Conservation (phyloP, 2,113 vertebrate species). For the Trematocara unimaculatum region DNA sequence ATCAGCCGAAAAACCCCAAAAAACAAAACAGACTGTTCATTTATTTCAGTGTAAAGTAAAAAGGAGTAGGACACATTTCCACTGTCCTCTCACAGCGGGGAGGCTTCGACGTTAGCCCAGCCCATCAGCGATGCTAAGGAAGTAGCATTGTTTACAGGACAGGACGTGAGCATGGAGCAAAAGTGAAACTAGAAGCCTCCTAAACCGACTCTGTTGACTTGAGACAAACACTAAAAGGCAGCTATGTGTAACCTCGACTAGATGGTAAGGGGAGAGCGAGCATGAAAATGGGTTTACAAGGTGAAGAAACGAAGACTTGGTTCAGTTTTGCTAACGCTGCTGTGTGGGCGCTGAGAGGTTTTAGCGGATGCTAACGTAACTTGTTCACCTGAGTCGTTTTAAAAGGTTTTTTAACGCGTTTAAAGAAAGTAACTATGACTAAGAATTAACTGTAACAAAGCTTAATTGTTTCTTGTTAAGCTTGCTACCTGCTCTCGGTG, state of each 20-base stretch:
- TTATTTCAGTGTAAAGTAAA: not conserved
- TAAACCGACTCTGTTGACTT: not conserved
- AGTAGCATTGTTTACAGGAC: slow-evolving; percentile 28
- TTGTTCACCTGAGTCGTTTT: not conserved
- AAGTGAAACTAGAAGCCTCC: not conserved
- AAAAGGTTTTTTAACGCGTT: not conserved
- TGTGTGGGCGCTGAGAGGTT: not conserved
- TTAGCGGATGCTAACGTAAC: slow-evolving; percentile 18
- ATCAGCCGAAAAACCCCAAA: fast-evolving
- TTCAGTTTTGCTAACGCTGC: not conserved
- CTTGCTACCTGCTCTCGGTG: not conserved
- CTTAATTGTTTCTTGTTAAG: not conserved
- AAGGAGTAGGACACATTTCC: not conserved
- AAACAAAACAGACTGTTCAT: not conserved
- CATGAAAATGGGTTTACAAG: not conserved
- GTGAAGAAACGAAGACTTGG: not conserved
- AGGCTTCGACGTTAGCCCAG: not conserved
- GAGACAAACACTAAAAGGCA: not conserved
- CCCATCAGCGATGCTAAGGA: slow-evolving; percentile 45
- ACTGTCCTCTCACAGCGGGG: not conserved
- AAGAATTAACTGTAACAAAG: not conserved
- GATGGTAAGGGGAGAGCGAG: not conserved
- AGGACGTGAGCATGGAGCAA: not conserved
- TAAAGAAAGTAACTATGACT: too few relatives aligned
- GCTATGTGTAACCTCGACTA: not conserved